A percentile compares a stretch with the other conserved stretches of the same genome.
Conservation (phyloP, 2,797 vertebrate species). For the Sebastes baramenuke region DNA sequence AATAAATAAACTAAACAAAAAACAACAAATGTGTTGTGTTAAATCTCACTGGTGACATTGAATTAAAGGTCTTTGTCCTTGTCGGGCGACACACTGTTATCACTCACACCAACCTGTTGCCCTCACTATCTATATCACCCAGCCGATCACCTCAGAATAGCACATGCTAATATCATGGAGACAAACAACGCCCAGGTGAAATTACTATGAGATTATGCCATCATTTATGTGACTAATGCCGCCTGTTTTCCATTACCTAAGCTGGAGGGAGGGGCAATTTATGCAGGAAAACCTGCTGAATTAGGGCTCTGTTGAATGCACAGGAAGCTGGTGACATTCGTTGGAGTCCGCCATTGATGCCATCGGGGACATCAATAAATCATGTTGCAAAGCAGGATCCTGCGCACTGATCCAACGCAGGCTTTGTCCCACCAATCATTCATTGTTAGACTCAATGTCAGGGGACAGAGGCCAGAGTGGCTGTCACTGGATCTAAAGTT, state of each 20-base stretch:
- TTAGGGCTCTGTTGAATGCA: constrained; percentile 65
- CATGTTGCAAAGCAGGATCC: constrained; percentile 66
- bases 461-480: constrained; percentile 45
- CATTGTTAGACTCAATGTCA: constrained; percentile 68
- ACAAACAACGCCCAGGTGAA: constrained; percentile 35
- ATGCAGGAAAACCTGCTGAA: constrained; percentile 73
- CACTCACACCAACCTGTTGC: constrained; percentile 44
- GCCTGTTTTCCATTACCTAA: constrained; percentile 50
- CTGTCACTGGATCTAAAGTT: constrained; percentile 42
- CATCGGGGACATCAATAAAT: constrained; percentile 76
- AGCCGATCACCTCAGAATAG: constrained; percentile 38
- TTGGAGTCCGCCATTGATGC: constrained; percentile 67
- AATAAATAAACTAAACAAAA: background rate
- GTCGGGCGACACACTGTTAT: constrained; percentile 22
- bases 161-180: constrained; percentile 39
- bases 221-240: constrained; percentile 62
- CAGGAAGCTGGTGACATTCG: constrained; percentile 67
- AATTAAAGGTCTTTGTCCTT: background rate
- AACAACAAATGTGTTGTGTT: background rate
- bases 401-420: constrained; percentile 63
- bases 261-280: constrained; percentile 49
- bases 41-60: background rate
- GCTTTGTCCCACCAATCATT: constrained; percentile 69
- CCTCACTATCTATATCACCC: constrained; percentile 23
- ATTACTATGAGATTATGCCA: constrained; percentile 49